Conservation (phyloP, 92 coral and sea anemone species). For the Ricordea florida region DNA sequence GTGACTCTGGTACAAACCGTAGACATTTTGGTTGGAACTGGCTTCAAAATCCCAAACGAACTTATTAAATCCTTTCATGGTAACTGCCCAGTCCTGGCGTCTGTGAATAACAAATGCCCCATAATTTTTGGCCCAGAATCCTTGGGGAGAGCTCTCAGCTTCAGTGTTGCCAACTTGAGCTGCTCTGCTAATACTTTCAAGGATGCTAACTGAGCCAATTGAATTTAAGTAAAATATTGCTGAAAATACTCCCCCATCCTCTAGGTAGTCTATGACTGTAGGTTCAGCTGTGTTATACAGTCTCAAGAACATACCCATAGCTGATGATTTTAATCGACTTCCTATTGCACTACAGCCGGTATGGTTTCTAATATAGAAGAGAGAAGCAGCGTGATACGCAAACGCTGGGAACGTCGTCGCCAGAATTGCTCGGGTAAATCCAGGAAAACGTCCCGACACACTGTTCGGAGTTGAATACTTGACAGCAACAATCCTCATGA, state of each 20-base stretch:
- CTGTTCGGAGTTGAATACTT: conserved; percentile 51
- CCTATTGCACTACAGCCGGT: too few relatives aligned
- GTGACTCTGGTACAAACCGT: conserved; percentile 62
- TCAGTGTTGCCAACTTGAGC: background rate
- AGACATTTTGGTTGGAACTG: conserved; percentile 27
- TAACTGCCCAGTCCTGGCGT: conserved; percentile 54
- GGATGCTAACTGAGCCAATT: conserved; percentile 16
- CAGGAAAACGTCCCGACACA: too few relatives aligned
- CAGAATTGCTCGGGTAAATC: too few relatives aligned
- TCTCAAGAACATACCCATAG: conserved; percentile 22
- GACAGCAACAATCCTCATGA: conserved; percentile 31
- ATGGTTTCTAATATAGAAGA: too few relatives aligned
- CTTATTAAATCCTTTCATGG: conserved; percentile 67
- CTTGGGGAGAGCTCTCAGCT: conserved; percentile 29
- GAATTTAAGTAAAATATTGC: conserved; percentile 22
- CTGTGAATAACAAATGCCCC: conserved; percentile 44
- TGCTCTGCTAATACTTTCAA: background rate
- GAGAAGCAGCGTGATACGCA: too few relatives aligned
- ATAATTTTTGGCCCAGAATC: conserved; percentile 48
- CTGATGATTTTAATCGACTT: too few relatives aligned
- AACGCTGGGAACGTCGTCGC: too few relatives aligned
- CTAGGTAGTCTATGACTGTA: background rate
- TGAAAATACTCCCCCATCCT: background rate
- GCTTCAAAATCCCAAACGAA: conserved; percentile 69
- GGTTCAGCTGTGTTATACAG: background rate